Conservation (phyloP, 2,797 vertebrate genomes). For the Allobates femoralis region DNA sequence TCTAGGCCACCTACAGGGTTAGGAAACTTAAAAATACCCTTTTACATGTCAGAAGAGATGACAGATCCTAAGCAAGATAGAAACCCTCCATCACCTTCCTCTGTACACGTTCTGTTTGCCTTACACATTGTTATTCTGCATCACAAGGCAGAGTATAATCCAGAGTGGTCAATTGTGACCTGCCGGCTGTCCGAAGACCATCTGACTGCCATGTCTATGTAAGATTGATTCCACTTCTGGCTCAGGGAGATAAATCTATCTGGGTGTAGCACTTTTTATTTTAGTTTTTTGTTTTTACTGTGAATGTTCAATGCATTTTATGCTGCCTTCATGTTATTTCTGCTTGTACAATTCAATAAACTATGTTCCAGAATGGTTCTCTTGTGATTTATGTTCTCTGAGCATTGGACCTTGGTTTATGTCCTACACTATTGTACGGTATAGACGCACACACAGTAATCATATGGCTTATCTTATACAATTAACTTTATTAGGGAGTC, state of each 20-base stretch:
- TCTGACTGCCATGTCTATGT: background rate
- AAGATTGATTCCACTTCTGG: conserved; percentile 14
- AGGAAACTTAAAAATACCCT: too few species aligned
- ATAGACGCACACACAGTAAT: too few species aligned
- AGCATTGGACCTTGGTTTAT: too few species aligned
- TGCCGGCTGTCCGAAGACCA: background rate
- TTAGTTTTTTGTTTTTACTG: conserved; percentile 4
- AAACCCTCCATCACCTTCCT: background rate
- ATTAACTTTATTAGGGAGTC: too few species aligned
- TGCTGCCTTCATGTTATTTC: conserved; percentile 27
- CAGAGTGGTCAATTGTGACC: background rate
- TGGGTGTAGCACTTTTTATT: background rate
- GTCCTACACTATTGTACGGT: too few species aligned
- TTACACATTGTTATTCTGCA: background rate
- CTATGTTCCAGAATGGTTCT: background rate
- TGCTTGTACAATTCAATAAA: conserved; percentile 46
- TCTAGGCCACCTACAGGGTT: too few species aligned
- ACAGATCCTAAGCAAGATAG: background rate
- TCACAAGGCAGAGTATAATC: background rate
- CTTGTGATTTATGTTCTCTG: background rate
- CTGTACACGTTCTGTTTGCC: too few species aligned
- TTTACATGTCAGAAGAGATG: background rate
- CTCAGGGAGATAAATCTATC: conserved; percentile 38
- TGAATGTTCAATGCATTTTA: conserved; percentile 32
- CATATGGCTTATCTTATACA: too few species aligned